Evolutionary conservation across 2,888 invertebrate species (phyloP).

Genomic region (Cremastinae sp.): DNA sequence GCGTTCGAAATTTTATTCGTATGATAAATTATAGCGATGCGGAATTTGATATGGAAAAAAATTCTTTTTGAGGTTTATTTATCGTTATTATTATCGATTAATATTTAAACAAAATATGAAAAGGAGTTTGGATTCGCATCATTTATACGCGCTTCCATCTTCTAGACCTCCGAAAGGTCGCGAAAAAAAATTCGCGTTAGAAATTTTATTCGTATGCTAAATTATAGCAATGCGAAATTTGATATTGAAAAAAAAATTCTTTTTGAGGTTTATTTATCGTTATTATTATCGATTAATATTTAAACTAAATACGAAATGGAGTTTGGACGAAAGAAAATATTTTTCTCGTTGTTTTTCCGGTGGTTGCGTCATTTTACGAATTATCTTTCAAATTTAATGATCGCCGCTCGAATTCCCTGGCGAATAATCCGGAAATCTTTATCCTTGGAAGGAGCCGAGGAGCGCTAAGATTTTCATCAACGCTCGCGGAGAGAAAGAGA

Average conservation of each 20-base stretch:
- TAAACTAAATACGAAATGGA: too few species aligned
- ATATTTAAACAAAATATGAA: too few species aligned
- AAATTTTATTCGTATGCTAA: too few species aligned
- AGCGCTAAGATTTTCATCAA: slow-evolving; percentile 4
- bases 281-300: too few species aligned
- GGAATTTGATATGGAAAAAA: too few species aligned
- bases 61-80: too few species aligned
- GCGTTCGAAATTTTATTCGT: neutral
- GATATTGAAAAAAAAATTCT: too few species aligned
- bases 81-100: too few species aligned
- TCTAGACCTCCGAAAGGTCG: neutral
- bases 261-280: too few species aligned
- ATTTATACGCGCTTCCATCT: slow-evolving; percentile 26
- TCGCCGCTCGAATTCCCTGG: neutral
- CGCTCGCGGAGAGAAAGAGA: neutral
- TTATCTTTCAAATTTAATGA: neutral
- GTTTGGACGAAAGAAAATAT: neutral
- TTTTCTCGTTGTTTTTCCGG: neutral
- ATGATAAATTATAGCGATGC: too few species aligned
- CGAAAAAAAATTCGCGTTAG: neutral
- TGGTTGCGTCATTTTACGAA: neutral
- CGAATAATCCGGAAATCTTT: neutral
- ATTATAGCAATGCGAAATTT: too few species aligned
- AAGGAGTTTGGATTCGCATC: slow-evolving; percentile 12
- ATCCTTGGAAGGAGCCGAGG: neutral